Conservation (phyloP, 2,113 vertebrate species). For the Sorex araneus region DNA sequence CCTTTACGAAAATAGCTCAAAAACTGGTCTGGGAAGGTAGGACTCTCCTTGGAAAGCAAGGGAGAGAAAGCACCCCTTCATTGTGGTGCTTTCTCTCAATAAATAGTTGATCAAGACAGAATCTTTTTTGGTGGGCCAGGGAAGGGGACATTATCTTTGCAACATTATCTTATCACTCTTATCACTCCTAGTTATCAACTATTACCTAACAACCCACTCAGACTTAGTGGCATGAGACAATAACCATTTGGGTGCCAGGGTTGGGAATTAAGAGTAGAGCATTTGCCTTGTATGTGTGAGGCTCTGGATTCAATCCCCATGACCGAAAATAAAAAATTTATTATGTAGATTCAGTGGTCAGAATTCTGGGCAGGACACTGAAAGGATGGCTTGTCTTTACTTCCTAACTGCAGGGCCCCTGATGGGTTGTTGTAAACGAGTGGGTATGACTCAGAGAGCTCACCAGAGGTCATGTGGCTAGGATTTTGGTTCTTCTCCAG, state of each 20-base stretch:
- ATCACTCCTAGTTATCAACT: neutral
- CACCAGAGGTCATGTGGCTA: neutral
- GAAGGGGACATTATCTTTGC: neutral
- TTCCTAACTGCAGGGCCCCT: neutral
- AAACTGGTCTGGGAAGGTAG: slow-evolving; percentile 23
- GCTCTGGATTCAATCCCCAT: too few species aligned
- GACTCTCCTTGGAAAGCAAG: neutral
- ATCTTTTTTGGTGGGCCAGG: neutral
- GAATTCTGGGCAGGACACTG: neutral
- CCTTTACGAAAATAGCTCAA: slow-evolving; percentile 6
- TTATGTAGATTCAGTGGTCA: neutral
- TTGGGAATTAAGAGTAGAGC: too few species aligned
- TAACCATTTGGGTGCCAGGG: neutral
- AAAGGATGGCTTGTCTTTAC: neutral
- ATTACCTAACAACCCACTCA: neutral
- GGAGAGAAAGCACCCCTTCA: neutral
- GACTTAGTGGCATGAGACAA: neutral
- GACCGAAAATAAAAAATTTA: neutral
- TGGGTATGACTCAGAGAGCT: neutral
- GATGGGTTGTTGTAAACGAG: neutral
- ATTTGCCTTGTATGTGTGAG: too few species aligned
- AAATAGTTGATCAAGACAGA: neutral
- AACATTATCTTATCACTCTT: neutral
- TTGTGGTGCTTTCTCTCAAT: too few species aligned
- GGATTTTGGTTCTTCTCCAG: neutral